Percentiles rank a stretch among this genome's conserved stretches.
Evolutionary conservation across 2,888 invertebrate species (phyloP).

Genomic region (Eueremaeus valkanovi): DNA sequence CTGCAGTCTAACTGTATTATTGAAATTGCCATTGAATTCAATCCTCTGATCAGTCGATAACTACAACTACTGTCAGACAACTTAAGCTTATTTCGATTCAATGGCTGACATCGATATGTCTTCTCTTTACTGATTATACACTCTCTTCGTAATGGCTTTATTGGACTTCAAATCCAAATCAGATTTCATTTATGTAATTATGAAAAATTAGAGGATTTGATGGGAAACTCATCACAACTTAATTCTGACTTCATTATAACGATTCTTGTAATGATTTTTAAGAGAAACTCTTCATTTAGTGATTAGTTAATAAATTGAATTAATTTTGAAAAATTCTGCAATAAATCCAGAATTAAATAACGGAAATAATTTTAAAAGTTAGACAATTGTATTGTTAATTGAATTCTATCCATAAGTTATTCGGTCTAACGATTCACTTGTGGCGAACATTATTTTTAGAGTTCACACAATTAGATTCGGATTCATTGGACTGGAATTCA

Average conservation of each 20-base stretch:
- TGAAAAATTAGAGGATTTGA: background rate
- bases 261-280: background rate
- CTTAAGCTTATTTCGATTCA: slow-evolving; percentile 3
- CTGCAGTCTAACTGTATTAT: background rate
- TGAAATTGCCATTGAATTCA: background rate
- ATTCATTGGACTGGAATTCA: background rate
- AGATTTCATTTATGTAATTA: background rate
- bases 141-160: background rate
- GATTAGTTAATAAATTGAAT: background rate
- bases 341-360: background rate
- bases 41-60: background rate
- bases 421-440: slow-evolving; percentile 2
- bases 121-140: background rate
- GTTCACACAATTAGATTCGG: slow-evolving; percentile 29
- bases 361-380: background rate
- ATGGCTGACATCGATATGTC: slow-evolving; percentile 14
- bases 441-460: slow-evolving; percentile 19
- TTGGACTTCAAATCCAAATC: background rate
- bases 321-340: background rate
- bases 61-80: too few relatives aligned
- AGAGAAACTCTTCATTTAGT: background rate
- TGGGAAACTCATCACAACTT: background rate
- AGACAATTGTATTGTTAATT: slow-evolving; percentile 15
- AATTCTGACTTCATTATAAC: background rate
- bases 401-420: slow-evolving; percentile 19